Evolutionary conservation across 1,140 invertebrate species (phyloP).

Genomic region (Alviniconcha marisindica): DNA sequence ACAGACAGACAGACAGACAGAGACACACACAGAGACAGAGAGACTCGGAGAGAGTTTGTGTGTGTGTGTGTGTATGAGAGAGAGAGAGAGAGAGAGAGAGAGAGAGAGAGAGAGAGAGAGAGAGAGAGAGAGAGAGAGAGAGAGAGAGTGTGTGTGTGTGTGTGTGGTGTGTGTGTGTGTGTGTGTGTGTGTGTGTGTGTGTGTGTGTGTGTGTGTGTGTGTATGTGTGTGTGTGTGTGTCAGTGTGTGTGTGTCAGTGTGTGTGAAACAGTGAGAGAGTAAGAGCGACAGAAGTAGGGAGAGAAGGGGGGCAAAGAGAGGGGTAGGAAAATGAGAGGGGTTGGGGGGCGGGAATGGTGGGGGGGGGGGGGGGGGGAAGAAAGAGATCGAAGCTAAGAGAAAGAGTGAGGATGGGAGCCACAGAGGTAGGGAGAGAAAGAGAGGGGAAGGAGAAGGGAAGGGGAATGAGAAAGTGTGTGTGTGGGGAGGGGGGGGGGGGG

Average conservation of each 20-base stretch:
- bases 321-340: no score
- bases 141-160: background rate
- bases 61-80: background rate
- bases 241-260: background rate
- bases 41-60: background rate
- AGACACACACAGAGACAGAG: background rate
- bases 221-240: background rate
- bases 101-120: slow-evolving; percentile 13
- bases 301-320: no score
- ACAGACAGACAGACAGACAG: background rate
- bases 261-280: background rate
- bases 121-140: background rate
- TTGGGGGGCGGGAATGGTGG: no score
- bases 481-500: no score
- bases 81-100: background rate
- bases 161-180: background rate
- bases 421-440: no score
- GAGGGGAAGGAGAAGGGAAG: no score
- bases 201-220: no score
- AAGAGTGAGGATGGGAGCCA: no score
- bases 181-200: background rate
- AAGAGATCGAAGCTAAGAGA: no score
- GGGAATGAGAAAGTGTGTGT: no score
- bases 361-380: no score
- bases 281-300: no score